Evolutionary conservation across 2,888 invertebrate species (phyloP), one percentile per base, ranked within the genome.

Genomic region (Sarcophaga rosellei): DNA sequence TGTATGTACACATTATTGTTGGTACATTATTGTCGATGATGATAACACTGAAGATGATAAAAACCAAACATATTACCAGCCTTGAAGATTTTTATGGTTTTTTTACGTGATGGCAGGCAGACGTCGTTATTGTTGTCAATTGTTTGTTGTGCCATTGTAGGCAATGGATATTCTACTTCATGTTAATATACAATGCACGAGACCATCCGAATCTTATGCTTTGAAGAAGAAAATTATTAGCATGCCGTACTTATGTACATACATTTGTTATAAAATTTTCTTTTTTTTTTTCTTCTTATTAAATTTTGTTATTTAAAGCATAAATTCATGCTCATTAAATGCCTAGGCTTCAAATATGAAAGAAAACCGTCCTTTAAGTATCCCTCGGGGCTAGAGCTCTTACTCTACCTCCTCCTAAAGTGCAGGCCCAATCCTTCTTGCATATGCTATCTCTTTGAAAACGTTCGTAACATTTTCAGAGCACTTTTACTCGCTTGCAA

Each of bases 1-100:
- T 75, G 57, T 83, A 57, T 47, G 23, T 20, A 53, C 53, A 53
- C 17, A 3, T 77, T 75, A 65, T 68, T 79, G 57, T 53, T 80
- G 47, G 70, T 47, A 17, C 53, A 53, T 74, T 76, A 65, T 70
- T n/a, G 45, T 5, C 45, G 20, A 76, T 76, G 47, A 69, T 59
- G n/a, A 59, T 72, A 57, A 11, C 75, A n/a, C n/a, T 20, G 57
- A 5, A n/a, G 25, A 61, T 74, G 75, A 53, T 66, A 66, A 57
- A 47, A 78, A 72, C 80, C 53, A 79, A 77, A 84, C 45, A 77
- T 76, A 72, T 61, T 65, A 84, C 81, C 81, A 81, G 84, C 78
- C 66, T 57, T 81, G 1, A 70, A 12, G 81, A 86, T 81, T 81
- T 86, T 81, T 81, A 86, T 81, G 86, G 78, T 25, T 84, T 86